Evolutionary conservation across 2,888 invertebrate genomes (phyloP), one percentile per base, ranked within the genome.

Genomic region (Byasa hedistus): DNA sequence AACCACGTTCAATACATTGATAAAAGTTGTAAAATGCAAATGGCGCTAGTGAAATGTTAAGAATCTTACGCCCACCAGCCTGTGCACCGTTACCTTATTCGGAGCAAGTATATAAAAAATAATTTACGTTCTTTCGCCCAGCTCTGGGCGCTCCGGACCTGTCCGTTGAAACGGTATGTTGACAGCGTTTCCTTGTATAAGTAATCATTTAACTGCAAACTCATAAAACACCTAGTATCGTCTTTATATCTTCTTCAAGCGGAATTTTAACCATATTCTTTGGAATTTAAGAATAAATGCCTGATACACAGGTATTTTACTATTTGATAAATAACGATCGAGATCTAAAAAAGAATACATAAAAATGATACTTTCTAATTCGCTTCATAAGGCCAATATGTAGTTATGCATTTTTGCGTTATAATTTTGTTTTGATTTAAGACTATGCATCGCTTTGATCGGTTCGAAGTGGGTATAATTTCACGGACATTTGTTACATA

Each of bases 1-100:
- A 78, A 81, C 82, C 85, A 85, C 83, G 84, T 86, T 87, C 85
- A 79, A 80, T 68, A 86, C 87, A 84, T 79, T 85, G 86, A 87
- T 89, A 88, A 86, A 90, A 87, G 86, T 86, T 88, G 89, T 90
- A 86, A 90, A 89, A 91, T 91, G 90, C 85, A 88, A 90, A 91
- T 90, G 79, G 82, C 76, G 72, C 80, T 84, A 87, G 85, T 86
- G 85, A 87, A 87, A 87, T 87, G 87, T 83, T 85, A 85, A 85
- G 85, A 89, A 87, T 87, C 82, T 82, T 78, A 83, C 85, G 80
- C 89, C 90, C 84, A 89, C 88, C 69, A 73, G 71, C 70, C 73
- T 75, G 73, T 72, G 79, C 72, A 80, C 88, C 87, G 88, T 88
- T 88, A 88, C 72, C 80, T 82, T 83, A 81, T 83, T 82, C 79